Percentiles rank a stretch among this genome's conserved stretches.
phyloP scores from a whole-genome alignment of 2,888 invertebrate species.

The Podotricha telesiphe region DNA sequence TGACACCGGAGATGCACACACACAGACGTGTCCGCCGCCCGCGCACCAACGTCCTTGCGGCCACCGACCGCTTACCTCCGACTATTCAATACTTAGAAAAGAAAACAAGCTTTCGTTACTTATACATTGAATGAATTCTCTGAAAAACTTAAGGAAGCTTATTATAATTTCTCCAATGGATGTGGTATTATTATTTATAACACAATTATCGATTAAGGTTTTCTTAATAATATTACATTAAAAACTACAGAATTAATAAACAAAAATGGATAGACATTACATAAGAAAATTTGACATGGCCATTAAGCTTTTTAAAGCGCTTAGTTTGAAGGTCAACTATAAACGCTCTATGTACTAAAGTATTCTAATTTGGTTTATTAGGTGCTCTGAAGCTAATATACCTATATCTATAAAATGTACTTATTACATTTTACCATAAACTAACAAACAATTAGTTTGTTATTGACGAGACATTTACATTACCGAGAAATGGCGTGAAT shows the following conservation, averaged over 20 bases:
- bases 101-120: conserved; percentile 41
- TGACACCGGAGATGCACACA: conserved; percentile 46
- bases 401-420: not conserved
- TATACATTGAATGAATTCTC: conserved; percentile 32
- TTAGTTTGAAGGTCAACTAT: conserved; percentile 3
- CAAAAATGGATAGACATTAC: conserved; percentile 9
- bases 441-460: too few species aligned
- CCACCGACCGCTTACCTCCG: conserved; percentile 69
- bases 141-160: not conserved
- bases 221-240: not conserved
- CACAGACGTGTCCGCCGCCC: conserved; percentile 67
- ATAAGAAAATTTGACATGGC: not conserved
- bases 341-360: not conserved
- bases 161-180: conserved; percentile 16
- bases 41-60: conserved; percentile 82
- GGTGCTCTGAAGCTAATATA: not conserved
- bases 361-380: not conserved
- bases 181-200: not conserved
- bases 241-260: too few species aligned
- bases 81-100: conserved; percentile 40
- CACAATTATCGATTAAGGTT: not conserved
- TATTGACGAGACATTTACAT: too few species aligned
- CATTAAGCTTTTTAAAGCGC: not conserved
- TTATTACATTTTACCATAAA: not conserved
- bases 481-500: too few species aligned